Base-by-base conservation (phyloP, 2,888 invertebrate species). In the Heliothis peltigera region DNA sequence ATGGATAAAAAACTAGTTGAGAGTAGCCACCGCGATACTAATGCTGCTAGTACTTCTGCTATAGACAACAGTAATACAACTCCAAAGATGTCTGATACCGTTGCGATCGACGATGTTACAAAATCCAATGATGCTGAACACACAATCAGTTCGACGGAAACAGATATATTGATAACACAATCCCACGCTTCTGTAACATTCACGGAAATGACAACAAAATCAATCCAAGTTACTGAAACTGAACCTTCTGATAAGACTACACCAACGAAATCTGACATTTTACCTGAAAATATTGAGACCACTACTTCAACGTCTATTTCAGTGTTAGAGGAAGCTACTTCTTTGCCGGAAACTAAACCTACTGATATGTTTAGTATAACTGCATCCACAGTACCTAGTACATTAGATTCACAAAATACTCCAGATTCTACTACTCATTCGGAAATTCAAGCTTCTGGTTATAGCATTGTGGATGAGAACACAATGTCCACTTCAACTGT, bases 181-280 rank as follows among this genome's bases (percentile, higher is more conserved):
- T 43, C 39, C 5, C 8, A 7, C 3, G 7, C 7, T 54, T 22
- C 44, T 18, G 17, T 19, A 22, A 5, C 44, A 62, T 10, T 43
- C n/a, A 44, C 42, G 28, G 51, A 70, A 54, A 39, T 22, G 0
- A 43, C 21, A 10, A 47, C 53, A 35, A 48, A 71, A 57, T 48
- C 19, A 7, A 44, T 47, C 18, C 51, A 44, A 25, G 73, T 49
- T 57, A 49, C n/a, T 4, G 32, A 54, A 42, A 51, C 57, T 21
- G 44, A 64, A 58, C 32, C 18, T n/a, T 18, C 54, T 32, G 43
- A 39, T 10, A 58, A 43, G 7, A 12, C 19, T 15, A 64, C 53
- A 19, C 54, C 53, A 42, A 1, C 17, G 1, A 47, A 19, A 8
- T 47, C 47, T 0, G 52, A 47, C 22, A 12, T 55, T 8, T 17